phyloP scores from a whole-genome alignment of 2,113 vertebrate species.

The Coturnix japonica region DNA sequence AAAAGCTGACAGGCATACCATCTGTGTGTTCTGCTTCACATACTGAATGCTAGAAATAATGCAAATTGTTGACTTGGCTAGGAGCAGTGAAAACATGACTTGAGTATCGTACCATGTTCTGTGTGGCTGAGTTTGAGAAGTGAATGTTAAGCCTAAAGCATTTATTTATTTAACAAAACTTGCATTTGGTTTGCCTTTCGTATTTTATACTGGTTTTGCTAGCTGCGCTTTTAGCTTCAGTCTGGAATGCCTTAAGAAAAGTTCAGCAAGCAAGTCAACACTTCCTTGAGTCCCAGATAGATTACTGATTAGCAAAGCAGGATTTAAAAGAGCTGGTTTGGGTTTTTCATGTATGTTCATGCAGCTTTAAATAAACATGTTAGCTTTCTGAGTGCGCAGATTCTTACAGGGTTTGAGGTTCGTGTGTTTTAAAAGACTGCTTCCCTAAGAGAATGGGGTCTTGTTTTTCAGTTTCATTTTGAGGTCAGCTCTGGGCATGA shows the following conservation, averaged over 20 bases:
- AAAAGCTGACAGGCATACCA: slow-evolving; percentile 73
- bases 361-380: not conserved
- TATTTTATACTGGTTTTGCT: not conserved
- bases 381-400: not conserved
- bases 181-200: not conserved
- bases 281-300: not conserved
- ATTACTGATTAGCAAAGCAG: not conserved
- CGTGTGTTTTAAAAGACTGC: not conserved
- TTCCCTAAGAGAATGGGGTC: not conserved
- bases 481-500: not conserved
- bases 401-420: not conserved
- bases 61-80: slow-evolving; percentile 68
- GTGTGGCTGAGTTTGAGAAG: slow-evolving; percentile 23
- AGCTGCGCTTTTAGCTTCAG: not conserved
- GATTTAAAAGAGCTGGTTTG: not conserved
- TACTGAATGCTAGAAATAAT: slow-evolving; percentile 47
- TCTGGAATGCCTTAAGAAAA: slow-evolving; percentile 21
- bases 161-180: not conserved
- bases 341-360: not conserved
- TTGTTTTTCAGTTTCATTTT: not conserved
- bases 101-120: slow-evolving; percentile 6
- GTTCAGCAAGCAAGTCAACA: not conserved
- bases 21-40: slow-evolving; percentile 64
- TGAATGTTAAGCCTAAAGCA: not conserved
- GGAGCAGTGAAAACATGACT: slow-evolving; percentile 11